A percentile compares a stretch with the other conserved stretches of the same genome.
phyloP scores from a whole-genome alignment of 2,888 invertebrate genomes.

The Heteropelma amictum region DNA sequence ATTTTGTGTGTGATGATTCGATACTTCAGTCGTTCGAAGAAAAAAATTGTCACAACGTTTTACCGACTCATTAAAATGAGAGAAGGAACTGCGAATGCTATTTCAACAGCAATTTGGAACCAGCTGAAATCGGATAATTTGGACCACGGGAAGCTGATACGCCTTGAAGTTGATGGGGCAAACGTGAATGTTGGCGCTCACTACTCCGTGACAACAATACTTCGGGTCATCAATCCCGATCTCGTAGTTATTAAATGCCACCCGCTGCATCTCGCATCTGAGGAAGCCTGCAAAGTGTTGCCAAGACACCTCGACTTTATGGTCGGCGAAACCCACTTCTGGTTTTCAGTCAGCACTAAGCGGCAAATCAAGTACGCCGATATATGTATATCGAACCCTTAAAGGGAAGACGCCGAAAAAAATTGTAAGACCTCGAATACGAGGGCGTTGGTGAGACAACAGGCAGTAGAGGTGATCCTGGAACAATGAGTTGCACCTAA shows the following conservation, averaged over 20 bases:
- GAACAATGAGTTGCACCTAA: constrained; percentile 67
- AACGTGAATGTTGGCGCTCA: constrained; percentile 59
- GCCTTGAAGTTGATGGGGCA: constrained; percentile 61
- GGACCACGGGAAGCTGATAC: constrained; percentile 52
- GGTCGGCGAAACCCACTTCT: constrained; percentile 60
- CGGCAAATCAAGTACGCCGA: constrained; percentile 55
- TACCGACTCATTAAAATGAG: constrained; percentile 47
- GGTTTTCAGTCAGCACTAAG: constrained; percentile 64
- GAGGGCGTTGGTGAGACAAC: constrained; percentile 42
- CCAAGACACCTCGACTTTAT: constrained; percentile 59
- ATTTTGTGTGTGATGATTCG: constrained; percentile 55
- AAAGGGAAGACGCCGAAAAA: constrained; percentile 38
- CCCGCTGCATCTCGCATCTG: constrained; percentile 53
- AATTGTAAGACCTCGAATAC: constrained; percentile 59
- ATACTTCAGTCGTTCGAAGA: constrained; percentile 1
- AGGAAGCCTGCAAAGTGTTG: constrained; percentile 8
- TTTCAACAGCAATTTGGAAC: neutral
- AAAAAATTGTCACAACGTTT: neutral
- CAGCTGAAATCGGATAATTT: constrained; percentile 53
- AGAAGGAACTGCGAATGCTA: constrained; percentile 47
- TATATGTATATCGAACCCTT: constrained; percentile 55
- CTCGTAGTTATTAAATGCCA: constrained; percentile 47
- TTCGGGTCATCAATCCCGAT: constrained; percentile 52
- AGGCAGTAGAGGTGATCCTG: constrained; percentile 59
- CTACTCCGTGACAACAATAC: constrained; percentile 57